Evolutionary conservation across 2,797 vertebrate species (phyloP), one percentile per base, ranked within the genome.

Genomic region (Sebastes hubbsi): DNA sequence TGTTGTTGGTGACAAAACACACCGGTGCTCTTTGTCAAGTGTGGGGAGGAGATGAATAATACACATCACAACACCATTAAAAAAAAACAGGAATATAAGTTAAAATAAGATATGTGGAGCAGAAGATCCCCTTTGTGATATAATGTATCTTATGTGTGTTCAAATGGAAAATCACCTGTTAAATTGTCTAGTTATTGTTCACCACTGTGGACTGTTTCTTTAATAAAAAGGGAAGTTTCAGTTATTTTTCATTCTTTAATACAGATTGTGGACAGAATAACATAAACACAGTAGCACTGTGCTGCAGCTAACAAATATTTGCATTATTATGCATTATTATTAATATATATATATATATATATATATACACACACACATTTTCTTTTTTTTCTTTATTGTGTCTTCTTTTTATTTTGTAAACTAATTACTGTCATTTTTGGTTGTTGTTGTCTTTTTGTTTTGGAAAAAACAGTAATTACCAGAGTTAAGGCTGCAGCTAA

Each of bases 21-120:
- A 70, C 70, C 68, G 42, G 64, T 3, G 62, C 52, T 68, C 78
- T 85, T 82, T 88, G 84, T 87, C 83, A 36, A 11, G 14, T 14
- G n/a, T 4, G 9, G 38, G 3, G 36, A 2, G 6, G 61, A 27
- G 8, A 5, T 10, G 42, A n/a, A 46, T 9, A n/a, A 46, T 9
- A 34, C 69, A 59, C 30, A 69, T 27, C 38, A 42, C 38, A 42
- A 16, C 14, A 42, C 5, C 34, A 36, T 42, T 42, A 6, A 16
- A 42, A 14, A 14, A 42, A 49, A 52, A 56, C 14, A 3, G 18
- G 20, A 27, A 25, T 16, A 20, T 2, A 46, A 16, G n/a, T 8
- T 8, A 16, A 22, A 36, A 27, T 11, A 29, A 2, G 2, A 59
- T 16, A 18, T 6, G 29, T 64, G 18, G 3, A 73, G 27, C 18